Evolutionary conservation across 2,797 vertebrate genomes (phyloP).

Genomic region (Erethizon dorsatum): DNA sequence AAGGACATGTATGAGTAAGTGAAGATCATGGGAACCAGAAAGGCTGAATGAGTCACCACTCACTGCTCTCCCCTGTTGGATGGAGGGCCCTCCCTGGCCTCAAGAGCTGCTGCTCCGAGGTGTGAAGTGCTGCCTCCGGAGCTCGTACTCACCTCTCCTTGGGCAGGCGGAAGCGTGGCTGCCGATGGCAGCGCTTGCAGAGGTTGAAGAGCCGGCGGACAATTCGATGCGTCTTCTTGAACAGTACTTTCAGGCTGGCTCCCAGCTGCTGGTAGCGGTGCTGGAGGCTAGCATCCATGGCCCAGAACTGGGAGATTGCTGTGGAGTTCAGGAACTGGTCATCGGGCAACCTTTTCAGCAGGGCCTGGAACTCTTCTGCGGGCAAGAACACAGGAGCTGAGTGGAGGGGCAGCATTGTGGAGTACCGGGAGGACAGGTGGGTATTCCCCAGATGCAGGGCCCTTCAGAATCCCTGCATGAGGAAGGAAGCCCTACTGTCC

Average conservation of each 20-base stretch:
- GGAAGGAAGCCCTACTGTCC: background rate
- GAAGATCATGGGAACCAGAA: background rate
- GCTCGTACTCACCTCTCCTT: slow-evolving; percentile 93
- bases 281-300: slow-evolving; percentile 93
- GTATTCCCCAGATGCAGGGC: background rate
- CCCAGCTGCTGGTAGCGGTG: slow-evolving; percentile 96
- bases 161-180: slow-evolving; percentile 95
- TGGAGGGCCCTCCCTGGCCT: too few species aligned
- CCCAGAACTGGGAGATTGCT: slow-evolving; percentile 95
- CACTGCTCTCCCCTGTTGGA: rapidly evolving
- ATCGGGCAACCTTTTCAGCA: slow-evolving; percentile 94
- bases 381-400: background rate
- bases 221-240: slow-evolving; percentile 94
- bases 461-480: background rate
- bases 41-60: background rate
- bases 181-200: slow-evolving; percentile 96
- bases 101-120: rapidly evolving
- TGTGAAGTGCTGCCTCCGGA: background rate
- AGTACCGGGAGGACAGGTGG: background rate
- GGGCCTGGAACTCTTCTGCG: slow-evolving; percentile 96
- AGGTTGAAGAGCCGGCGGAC: slow-evolving; percentile 97
- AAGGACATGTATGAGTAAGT: background rate
- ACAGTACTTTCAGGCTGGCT: slow-evolving; percentile 92
- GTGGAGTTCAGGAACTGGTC: slow-evolving; percentile 97
- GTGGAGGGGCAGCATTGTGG: background rate